phyloP scores from a whole-genome alignment of 2,113 vertebrate genomes.

The Trogon surrucura region DNA sequence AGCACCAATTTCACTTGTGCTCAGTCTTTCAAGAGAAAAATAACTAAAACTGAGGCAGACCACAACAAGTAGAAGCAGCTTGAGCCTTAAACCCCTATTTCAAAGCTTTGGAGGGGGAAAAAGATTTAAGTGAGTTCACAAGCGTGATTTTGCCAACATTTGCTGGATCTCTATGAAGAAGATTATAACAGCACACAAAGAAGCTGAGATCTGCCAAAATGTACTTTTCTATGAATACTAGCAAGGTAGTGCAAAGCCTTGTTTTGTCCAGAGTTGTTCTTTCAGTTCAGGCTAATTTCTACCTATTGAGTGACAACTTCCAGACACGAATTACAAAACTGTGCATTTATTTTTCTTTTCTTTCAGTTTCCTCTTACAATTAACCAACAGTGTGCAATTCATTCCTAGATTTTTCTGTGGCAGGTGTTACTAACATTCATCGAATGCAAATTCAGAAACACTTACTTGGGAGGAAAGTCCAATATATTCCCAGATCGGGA shows the following conservation, averaged over 20 bases:
- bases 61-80: not conserved
- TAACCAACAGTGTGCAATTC: not conserved
- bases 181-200: not conserved
- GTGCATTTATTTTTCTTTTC: not conserved
- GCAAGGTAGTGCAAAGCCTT: not conserved
- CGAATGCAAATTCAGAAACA: not conserved
- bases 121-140: not conserved
- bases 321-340: not conserved
- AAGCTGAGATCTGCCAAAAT: conserved; percentile 10
- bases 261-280: not conserved
- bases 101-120: not conserved
- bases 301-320: not conserved
- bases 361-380: not conserved
- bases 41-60: not conserved
- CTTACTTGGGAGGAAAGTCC: not conserved
- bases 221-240: not conserved
- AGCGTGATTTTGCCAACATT: not conserved
- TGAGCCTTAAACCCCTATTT: not conserved
- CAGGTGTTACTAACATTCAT: not conserved
- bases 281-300: conserved; percentile 17
- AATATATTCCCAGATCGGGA: not conserved
- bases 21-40: not conserved
- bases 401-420: not conserved
- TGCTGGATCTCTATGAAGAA: not conserved
- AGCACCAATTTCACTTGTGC: not conserved